Conservation (phyloP, 2,888 invertebrate genomes). For the Cerastis rubricosa region DNA sequence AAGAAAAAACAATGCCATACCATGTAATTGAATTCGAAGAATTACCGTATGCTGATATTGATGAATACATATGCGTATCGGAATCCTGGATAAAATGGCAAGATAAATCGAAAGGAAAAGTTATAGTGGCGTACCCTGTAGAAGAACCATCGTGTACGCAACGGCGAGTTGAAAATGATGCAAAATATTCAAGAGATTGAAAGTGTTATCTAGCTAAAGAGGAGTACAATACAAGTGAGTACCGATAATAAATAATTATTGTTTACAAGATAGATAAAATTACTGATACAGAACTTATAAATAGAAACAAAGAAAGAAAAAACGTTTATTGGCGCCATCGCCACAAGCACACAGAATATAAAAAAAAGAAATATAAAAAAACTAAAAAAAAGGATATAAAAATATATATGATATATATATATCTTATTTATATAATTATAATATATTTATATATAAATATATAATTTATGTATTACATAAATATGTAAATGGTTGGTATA, state of each 20-base stretch:
- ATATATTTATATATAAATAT: too few relatives aligned
- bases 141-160: not conserved
- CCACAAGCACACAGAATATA: too few relatives aligned
- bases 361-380: too few relatives aligned
- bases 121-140: not conserved
- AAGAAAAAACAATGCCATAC: not conserved
- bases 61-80: not conserved
- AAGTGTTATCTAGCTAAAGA: not conserved
- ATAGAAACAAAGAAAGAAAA: too few relatives aligned
- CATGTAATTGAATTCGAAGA: not conserved
- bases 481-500: too few relatives aligned
- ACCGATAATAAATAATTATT: not conserved
- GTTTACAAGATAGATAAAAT: not conserved
- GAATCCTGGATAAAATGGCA: constrained; percentile 2
- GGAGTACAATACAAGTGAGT: not conserved
- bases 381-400: too few relatives aligned
- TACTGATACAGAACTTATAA: not conserved
- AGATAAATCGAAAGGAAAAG: not conserved
- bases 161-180: not conserved
- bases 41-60: constrained; percentile 1
- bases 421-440: too few relatives aligned
- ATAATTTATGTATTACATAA: too few relatives aligned
- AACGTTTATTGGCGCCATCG: too few relatives aligned
- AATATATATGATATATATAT: too few relatives aligned
- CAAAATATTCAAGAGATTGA: not conserved